Conservation (phyloP, 2,888 invertebrate genomes). For the Ophion costatus region DNA sequence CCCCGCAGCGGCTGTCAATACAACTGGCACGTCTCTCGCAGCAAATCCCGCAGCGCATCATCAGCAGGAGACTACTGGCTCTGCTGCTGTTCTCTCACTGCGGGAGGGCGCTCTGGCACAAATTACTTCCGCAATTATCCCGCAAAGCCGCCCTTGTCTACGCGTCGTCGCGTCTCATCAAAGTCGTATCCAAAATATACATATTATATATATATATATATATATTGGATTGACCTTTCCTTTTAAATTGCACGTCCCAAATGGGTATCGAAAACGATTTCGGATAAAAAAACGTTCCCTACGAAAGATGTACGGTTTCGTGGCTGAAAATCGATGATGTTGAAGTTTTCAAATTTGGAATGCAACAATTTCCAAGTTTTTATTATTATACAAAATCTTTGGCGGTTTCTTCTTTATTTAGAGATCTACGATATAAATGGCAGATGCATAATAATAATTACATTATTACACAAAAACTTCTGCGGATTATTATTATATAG, state of each 20-base stretch:
- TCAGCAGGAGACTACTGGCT: slow-evolving; percentile 46
- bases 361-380: no score
- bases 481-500: no score
- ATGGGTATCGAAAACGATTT: background rate
- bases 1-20: slow-evolving; percentile 62
- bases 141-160: slow-evolving; percentile 56
- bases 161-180: slow-evolving; percentile 64
- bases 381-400: no score
- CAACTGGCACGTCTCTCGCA: slow-evolving; percentile 62
- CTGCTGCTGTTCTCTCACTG: slow-evolving; percentile 42
- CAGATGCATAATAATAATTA: no score
- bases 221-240: background rate
- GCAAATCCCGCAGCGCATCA: slow-evolving; percentile 40
- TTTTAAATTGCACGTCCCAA: background rate
- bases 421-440: no score
- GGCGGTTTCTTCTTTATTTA: no score
- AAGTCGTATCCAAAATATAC: slow-evolving; percentile 45
- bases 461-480: no score
- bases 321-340: background rate
- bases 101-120: slow-evolving; percentile 54
- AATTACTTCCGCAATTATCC: slow-evolving; percentile 67
- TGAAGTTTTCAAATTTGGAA: no score
- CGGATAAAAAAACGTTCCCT: background rate
- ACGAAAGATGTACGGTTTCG: background rate
- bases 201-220: background rate